phyloP scores from a whole-genome alignment of 2,113 vertebrate genomes.

The Peucedramus taeniatus region DNA sequence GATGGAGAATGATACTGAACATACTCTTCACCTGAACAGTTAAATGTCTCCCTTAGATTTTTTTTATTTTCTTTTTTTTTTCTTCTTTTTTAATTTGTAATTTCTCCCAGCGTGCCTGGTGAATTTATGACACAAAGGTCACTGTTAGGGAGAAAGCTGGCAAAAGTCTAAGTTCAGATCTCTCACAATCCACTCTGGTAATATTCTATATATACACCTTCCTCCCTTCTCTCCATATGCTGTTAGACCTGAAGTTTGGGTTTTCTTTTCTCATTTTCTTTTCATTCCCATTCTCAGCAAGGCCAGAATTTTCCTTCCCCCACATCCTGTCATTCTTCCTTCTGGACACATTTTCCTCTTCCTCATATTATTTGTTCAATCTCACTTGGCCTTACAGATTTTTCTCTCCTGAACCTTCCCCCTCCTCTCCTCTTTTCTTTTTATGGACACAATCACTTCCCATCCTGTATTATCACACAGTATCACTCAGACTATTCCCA shows the following conservation, averaged over 20 bases:
- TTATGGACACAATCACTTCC: neutral
- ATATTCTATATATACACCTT: neutral
- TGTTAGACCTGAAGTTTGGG: neutral
- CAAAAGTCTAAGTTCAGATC: neutral
- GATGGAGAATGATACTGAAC: neutral
- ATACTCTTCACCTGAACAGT: neutral
- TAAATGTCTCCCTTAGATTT: neutral
- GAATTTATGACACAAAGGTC: neutral
- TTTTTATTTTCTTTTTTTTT: neutral
- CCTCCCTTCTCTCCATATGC: neutral
- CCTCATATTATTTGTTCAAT: neutral
- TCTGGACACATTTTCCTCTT: neutral
- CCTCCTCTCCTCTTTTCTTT: neutral
- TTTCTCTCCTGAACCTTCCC: neutral
- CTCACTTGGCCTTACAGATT: neutral
- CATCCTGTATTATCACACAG: neutral
- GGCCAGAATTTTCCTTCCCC: neutral
- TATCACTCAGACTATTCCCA: neutral
- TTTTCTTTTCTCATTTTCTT: neutral
- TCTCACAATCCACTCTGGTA: neutral
- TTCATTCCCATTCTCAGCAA: neutral
- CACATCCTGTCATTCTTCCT: neutral
- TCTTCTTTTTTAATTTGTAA: neutral
- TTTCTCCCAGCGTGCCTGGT: neutral
- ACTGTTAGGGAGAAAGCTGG: neutral